Conservation (phyloP, 2,113 vertebrate species). For the Mus musculus region GRCm39 chr1:142127001-142127500, state of each 20-base stretch:
- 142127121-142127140: slow-evolving; percentile 78
- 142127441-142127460: neutral
- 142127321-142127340: neutral
- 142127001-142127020: slow-evolving; percentile 79
- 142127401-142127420: neutral
- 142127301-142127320: neutral
- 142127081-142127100: slow-evolving; percentile 77
- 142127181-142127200: slow-evolving; percentile 80
- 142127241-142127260: slow-evolving; percentile 76
- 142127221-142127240: slow-evolving; percentile 80
- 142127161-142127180: slow-evolving; percentile 80
- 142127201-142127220: slow-evolving; percentile 80
- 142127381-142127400: neutral
- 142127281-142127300: slow-evolving; percentile 57
- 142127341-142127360: neutral
- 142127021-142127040: slow-evolving; percentile 76
- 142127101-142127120: slow-evolving; percentile 78
- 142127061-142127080: slow-evolving; percentile 78
- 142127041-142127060: slow-evolving; percentile 80
- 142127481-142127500: neutral
- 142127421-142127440: neutral
- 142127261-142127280: slow-evolving; percentile 70
- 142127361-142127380: neutral
- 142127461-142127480: neutral
- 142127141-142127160: slow-evolving; percentile 81